These are phyloP conservation scores for Wiebesia pumilae DNA, from an alignment of 1,140 invertebrate species.

Conservation along the genomic window DNA sequence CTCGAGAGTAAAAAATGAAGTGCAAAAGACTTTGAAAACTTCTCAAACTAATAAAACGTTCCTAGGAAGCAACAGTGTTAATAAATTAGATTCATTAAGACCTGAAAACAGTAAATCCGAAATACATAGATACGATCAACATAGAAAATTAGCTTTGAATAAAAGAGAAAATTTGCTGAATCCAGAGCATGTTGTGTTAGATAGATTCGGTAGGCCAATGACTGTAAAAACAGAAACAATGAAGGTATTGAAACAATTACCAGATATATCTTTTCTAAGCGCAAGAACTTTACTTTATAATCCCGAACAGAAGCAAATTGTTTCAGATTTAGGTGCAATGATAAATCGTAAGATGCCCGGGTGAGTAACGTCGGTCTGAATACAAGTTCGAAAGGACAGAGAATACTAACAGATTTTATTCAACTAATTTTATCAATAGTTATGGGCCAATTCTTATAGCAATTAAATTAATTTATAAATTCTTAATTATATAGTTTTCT, in stretches of 20 bases:
- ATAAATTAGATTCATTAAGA: constrained; percentile 42
- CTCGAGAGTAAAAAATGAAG: constrained; percentile 41
- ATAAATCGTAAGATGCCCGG: constrained; percentile 74
- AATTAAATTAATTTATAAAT: background rate
- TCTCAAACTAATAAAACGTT: constrained; percentile 53
- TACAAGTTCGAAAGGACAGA: constrained; percentile 65
- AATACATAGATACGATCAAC: constrained; percentile 48
- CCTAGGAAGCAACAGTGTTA: constrained; percentile 52
- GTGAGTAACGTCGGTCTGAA: constrained; percentile 75
- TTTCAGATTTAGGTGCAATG: constrained; percentile 71
- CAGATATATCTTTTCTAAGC: constrained; percentile 71
- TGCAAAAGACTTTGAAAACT: constrained; percentile 47
- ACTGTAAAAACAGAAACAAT: constrained; percentile 66
- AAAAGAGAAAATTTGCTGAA: constrained; percentile 54
- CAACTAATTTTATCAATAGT: background rate
- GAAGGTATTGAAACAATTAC: constrained; percentile 69
- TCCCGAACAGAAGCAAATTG: constrained; percentile 71
- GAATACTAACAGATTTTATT: background rate
- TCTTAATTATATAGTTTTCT: background rate
- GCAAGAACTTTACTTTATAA: constrained; percentile 71
- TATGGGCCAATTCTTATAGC: background rate
- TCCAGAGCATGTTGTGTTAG: constrained; percentile 65
- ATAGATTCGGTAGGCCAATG: constrained; percentile 70
- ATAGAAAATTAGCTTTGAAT: constrained; percentile 54
- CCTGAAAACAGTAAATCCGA: constrained; percentile 49